Conservation (phyloP, 2,797 vertebrate genomes). For the Phrynocephalus guinanensis region DNA sequence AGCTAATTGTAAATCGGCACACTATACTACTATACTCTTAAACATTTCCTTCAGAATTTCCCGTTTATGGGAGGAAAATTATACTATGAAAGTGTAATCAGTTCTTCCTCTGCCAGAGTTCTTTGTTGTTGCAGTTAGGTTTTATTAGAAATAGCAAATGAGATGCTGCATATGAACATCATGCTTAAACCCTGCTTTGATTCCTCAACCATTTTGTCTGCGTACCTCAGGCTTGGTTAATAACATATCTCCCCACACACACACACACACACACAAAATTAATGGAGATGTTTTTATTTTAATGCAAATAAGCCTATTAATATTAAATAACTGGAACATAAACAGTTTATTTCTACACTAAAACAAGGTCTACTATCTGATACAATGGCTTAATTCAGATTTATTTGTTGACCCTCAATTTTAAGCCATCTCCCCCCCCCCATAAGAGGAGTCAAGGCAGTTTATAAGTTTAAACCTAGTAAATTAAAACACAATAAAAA, state of each 20-base stretch:
- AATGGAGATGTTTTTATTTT: neutral
- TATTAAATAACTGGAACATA: neutral
- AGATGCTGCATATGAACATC: neutral
- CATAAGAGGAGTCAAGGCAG: too few species aligned
- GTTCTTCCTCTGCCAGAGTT: neutral
- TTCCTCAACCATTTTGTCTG: neutral
- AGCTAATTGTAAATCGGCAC: conserved; percentile 65
- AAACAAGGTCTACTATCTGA: neutral
- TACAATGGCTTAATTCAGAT: neutral
- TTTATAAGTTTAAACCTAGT: too few species aligned
- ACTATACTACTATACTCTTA: conserved; percentile 36
- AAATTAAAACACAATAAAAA: too few species aligned
- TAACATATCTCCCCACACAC: too few species aligned
- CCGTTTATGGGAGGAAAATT: neutral
- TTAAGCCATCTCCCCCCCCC: too few species aligned
- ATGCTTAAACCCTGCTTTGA: neutral
- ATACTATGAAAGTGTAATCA: neutral
- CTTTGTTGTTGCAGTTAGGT: neutral
- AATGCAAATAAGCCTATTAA: neutral
- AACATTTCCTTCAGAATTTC: conserved; percentile 61
- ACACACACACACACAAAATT: too few species aligned
- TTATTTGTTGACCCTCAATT: too few species aligned
- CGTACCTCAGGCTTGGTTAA: neutral
- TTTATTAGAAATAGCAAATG: neutral
- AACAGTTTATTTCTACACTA: neutral